Evolutionary conservation across 1,140 invertebrate genomes (phyloP), one percentile per base, ranked within the genome.

Genomic region (Chrysoperla carnea): DNA sequence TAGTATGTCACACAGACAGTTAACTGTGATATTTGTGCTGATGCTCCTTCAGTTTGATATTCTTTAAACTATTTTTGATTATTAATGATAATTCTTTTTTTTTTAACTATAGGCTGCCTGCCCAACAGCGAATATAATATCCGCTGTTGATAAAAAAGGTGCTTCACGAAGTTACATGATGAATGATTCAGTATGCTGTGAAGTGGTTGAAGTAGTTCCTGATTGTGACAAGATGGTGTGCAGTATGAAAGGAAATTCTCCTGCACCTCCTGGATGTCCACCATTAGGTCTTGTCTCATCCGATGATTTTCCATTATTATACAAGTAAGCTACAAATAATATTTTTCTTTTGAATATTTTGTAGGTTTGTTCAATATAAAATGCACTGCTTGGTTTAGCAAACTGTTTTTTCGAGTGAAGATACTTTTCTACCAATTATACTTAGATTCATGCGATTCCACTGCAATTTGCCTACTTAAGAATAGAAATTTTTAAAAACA

Each of bases 201-300:
- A 89, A 68, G 81, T 92, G 13, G 68, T 88, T 52, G 81, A 84
- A 70, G 78, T 90, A 44, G 82, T 81, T 54, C 73, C 81, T 37
- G 86, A 90, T 56, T 77, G 78, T 17, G 84, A 90, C 61, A 89
- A 87, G 66, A 74, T 93, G 57, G 75, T 83, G 47, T 74, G 84
- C 57, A 84, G 85, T 54, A 84, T 91, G 77, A 81, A 85, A 61
- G 78, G 82, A 46, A 63, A 72, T 47, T 71, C 77, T 38, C 66
- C 78, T 45, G 62, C 67, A 31, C 76, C 76, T 47, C 67, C 71
- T 39, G 69, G 73, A 46, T 75, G 78, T 56, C 69, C 80, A 43
- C 67, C 78, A 48, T 72, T 91, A 53, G 89, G 88, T 50, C 71
- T 90, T 41, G 81, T 91, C 55, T 78, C 75, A 68, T 72, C 76